Conservation (phyloP, 2,797 vertebrate species). For the Spinibarbus caldwelli region DNA sequence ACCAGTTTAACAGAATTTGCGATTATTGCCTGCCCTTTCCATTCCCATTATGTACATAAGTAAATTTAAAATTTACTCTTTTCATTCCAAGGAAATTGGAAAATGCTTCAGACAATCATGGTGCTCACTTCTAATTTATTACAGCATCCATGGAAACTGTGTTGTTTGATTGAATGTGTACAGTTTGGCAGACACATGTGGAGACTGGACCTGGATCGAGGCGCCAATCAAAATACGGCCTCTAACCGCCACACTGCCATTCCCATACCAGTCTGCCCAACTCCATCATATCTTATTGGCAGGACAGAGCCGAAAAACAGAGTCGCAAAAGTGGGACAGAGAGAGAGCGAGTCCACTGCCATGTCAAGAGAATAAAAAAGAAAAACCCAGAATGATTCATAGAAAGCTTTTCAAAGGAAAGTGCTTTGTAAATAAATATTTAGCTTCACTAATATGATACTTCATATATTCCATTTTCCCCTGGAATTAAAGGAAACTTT, state of each 20-base stretch:
- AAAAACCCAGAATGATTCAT: neutral
- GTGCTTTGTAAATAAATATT: conserved; percentile 44
- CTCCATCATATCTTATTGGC: conserved; percentile 62
- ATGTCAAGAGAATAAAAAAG: neutral
- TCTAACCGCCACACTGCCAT: conserved; percentile 68
- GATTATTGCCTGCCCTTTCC: neutral
- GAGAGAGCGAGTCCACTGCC: conserved; percentile 5
- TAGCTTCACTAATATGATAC: conserved; percentile 25
- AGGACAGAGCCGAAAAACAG: conserved; percentile 24
- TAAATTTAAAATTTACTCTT: conserved; percentile 1
- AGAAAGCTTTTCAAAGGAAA: neutral
- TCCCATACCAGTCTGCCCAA: conserved; percentile 67
- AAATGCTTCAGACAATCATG: conserved; percentile 46
- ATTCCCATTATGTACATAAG: conserved; percentile 28
- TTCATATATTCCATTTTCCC: conserved; percentile 46
- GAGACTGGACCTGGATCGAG: conserved; percentile 64
- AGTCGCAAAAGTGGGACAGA: conserved; percentile 15
- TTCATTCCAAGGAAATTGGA: conserved; percentile 29
- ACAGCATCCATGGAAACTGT: conserved; percentile 44
- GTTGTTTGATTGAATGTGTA: conserved; percentile 50
- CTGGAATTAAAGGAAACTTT: conserved; percentile 28
- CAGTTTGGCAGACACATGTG: conserved; percentile 65
- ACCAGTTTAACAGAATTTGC: neutral
- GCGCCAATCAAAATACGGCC: conserved; percentile 74
- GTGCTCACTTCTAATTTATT: conserved; percentile 42